phyloP scores from a whole-genome alignment of 2,113 vertebrate species.

The Choloepus hoffmanni region DNA sequence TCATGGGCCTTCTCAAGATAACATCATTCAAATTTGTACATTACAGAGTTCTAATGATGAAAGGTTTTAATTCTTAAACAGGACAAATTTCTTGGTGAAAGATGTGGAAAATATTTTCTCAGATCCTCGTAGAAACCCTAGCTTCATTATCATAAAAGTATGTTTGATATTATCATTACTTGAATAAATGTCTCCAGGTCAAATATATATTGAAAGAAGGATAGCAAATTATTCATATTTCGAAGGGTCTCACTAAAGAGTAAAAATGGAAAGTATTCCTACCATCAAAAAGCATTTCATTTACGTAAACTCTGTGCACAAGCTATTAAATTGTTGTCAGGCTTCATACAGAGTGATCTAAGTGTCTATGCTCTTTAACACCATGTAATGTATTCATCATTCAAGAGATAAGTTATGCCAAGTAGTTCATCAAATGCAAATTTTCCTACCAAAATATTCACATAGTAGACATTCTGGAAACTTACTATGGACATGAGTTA shows the following conservation, averaged over 20 bases:
- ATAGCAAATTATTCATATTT: constrained; percentile 18
- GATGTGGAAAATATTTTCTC: background rate
- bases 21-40: background rate
- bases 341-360: background rate
- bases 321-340: background rate
- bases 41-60: background rate
- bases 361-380: background rate
- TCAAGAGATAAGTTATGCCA: background rate
- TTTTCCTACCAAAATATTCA: background rate
- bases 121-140: background rate
- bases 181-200: background rate
- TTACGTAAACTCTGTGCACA: background rate
- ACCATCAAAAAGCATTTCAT: background rate
- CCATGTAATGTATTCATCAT: background rate
- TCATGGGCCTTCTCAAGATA: background rate
- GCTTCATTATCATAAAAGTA: background rate
- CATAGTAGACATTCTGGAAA: background rate
- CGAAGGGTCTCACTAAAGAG: background rate
- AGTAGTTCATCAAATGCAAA: background rate
- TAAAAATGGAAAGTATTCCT: background rate
- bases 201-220: background rate
- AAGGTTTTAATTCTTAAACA: background rate
- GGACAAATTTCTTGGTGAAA: background rate
- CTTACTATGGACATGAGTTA: background rate
- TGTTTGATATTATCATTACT: background rate